Evolutionary conservation across 2,113 vertebrate genomes (phyloP).

Genomic region (Elachura formosa): DNA sequence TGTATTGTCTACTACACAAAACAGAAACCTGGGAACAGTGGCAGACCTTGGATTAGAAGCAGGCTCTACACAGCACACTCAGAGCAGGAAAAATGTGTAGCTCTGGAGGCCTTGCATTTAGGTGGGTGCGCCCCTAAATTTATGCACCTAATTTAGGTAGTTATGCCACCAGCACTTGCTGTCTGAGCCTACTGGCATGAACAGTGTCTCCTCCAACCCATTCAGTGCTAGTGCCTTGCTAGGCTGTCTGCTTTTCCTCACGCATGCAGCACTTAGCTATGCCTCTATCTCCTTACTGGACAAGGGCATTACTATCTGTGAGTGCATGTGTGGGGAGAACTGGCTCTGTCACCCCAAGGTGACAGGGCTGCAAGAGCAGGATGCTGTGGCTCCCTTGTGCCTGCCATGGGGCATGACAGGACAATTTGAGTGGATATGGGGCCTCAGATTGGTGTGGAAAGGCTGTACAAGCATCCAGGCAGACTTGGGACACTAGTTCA

Average conservation of each 20-base stretch:
- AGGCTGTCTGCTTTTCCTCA: neutral
- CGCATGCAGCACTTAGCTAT: rapidly evolving
- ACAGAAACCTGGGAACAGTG: neutral
- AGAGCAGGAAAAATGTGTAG: neutral
- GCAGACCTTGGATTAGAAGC: neutral
- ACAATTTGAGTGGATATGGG: neutral
- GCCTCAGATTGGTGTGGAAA: neutral
- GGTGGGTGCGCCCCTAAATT: neutral
- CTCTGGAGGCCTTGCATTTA: neutral
- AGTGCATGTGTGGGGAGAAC: neutral
- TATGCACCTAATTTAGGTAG: neutral
- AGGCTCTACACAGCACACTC: rapidly evolving
- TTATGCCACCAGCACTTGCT: neutral
- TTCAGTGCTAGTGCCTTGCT: neutral
- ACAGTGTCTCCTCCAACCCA: rapidly evolving
- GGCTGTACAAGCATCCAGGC: neutral
- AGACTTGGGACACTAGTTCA: neutral
- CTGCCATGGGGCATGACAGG: rapidly evolving
- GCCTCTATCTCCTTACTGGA: neutral
- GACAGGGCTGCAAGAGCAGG: neutral
- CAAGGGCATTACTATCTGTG: neutral
- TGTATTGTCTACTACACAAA: neutral
- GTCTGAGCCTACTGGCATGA: neutral
- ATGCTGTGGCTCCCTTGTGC: neutral
- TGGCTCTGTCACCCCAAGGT: neutral